phyloP scores from a whole-genome alignment of 2,888 invertebrate species.

The Drosophila subquinaria region DNA sequence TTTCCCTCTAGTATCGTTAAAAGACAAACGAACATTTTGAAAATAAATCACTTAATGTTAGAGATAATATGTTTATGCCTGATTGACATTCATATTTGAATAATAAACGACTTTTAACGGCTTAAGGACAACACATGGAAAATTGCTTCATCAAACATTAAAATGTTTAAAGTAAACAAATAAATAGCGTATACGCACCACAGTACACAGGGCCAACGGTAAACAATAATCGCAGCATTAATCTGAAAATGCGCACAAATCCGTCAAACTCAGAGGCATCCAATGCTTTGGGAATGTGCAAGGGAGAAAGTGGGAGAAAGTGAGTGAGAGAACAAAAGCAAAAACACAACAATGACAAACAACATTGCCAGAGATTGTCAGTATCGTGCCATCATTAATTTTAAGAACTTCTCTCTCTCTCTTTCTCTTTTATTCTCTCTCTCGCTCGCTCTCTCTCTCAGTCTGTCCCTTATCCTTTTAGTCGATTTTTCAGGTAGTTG shows the following conservation, averaged over 20 bases:
- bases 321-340: constrained; percentile 41
- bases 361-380: constrained; percentile 66
- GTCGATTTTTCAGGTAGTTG: constrained; percentile 63
- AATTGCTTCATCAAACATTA: constrained; percentile 16
- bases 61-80: neutral
- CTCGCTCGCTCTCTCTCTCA: constrained; percentile 5
- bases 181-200: constrained; percentile 42
- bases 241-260: constrained; percentile 80
- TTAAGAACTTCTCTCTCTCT: constrained; percentile 53
- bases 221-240: constrained; percentile 81
- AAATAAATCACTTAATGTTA: neutral
- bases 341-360: constrained; percentile 57
- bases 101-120: constrained; percentile 5
- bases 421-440: neutral
- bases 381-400: constrained; percentile 67
- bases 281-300: constrained; percentile 8
- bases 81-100: constrained; percentile 1
- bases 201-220: constrained; percentile 63
- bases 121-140: constrained; percentile 3
- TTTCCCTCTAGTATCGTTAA: neutral
- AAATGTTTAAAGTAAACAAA: constrained; percentile 13
- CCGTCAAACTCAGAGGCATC: constrained; percentile 71
- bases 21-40: neutral
- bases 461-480: constrained; percentile 47
- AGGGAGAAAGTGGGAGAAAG: constrained; percentile 2